Evolutionary conservation across 2,888 invertebrate species (phyloP), one percentile per base, ranked within the genome.

Genomic region (Phania funesta): DNA sequence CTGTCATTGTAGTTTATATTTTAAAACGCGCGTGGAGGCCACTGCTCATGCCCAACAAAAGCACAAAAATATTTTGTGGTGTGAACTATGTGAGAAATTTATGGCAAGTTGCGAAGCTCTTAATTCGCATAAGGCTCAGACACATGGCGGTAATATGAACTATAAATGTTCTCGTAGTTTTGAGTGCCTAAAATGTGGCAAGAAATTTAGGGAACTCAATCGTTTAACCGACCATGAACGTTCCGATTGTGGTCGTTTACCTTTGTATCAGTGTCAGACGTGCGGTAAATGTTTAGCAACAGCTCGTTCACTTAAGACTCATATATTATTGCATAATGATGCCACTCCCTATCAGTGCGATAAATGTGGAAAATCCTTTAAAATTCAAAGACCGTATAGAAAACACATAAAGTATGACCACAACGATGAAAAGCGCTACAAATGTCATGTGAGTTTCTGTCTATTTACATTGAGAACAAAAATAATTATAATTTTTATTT

Each of bases 391-490:
- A 0, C 90, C 90, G 54, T 90, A 90, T 83, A 90, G 90, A 70
- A 87, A 90, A 3, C 90, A 90, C 76, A 78, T 90, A 29, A 90
- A 88, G 84, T 88, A 92, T 26, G 89, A 90, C 0, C 92, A 92
- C 84, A 92, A 91, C 0, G 92, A 92, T 18, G 91, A 91, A 80
- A 92, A 92, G 80, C 92, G 92, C 3, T 92, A 91, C 84, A 90
- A 91, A 84, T 92, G 92, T 84, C 88, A 91, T 84, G 91, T 91
- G 84, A 87, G 89, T 86, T 52, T 24, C 7, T 26, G 18, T 18
- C 4, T 1, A 9, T 11, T 35, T 44, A 60, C 46, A 32, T 60
- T 74, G 13, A 58, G 29, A 65, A 52, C 50, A 67, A 76, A 32
- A 41, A 46, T 13, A 8, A 62, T 56, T 24, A 8, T 8, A 24